These are phyloP conservation scores for Scomber scombrus DNA, from an alignment of 2,113 vertebrate species.

Conservation along the genomic window DNA sequence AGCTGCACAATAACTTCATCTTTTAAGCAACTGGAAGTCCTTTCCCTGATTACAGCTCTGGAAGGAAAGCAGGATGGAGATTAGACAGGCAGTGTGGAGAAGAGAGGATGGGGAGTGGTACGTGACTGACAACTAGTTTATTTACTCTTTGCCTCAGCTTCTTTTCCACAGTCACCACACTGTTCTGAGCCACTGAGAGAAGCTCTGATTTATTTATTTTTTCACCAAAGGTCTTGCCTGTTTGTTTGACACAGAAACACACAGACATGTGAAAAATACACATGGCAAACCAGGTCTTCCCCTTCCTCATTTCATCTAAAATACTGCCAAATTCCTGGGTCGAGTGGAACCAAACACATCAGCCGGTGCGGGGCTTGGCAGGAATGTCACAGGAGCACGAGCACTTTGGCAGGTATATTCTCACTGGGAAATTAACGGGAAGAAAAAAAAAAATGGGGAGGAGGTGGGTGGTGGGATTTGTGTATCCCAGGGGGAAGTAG, in stretches of 20 bases:
- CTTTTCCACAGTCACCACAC: constrained; percentile 8
- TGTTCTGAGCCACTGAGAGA: constrained; percentile 29
- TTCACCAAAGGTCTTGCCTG: constrained; percentile 21
- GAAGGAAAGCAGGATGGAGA: constrained; percentile 31
- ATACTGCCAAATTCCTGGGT: constrained; percentile 48
- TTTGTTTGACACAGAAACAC: constrained; percentile 54
- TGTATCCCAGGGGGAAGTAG: constrained; percentile 20
- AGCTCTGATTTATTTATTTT: not conserved
- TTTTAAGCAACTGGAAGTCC: constrained; percentile 56
- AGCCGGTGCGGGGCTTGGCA: constrained; percentile 33
- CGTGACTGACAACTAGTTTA: constrained; percentile 45
- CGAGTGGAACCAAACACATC: constrained; percentile 36
- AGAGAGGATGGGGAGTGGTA: constrained; percentile 1
- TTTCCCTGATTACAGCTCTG: constrained; percentile 45
- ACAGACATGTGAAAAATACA: constrained; percentile 47
- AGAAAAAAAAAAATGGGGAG: not conserved
- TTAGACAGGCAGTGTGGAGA: constrained; percentile 1
- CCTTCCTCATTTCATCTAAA: constrained; percentile 35
- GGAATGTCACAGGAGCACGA: constrained; percentile 66
- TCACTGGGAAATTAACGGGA: not conserved
- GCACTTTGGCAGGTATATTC: constrained; percentile 49
- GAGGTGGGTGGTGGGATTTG: constrained; percentile 3
- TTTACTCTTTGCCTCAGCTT: constrained; percentile 49
- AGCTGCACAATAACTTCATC: constrained; percentile 51
- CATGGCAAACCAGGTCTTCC: constrained; percentile 19